Evolutionary conservation across 2,888 invertebrate species (phyloP).

Genomic region (Lepidochrysops patricia): DNA sequence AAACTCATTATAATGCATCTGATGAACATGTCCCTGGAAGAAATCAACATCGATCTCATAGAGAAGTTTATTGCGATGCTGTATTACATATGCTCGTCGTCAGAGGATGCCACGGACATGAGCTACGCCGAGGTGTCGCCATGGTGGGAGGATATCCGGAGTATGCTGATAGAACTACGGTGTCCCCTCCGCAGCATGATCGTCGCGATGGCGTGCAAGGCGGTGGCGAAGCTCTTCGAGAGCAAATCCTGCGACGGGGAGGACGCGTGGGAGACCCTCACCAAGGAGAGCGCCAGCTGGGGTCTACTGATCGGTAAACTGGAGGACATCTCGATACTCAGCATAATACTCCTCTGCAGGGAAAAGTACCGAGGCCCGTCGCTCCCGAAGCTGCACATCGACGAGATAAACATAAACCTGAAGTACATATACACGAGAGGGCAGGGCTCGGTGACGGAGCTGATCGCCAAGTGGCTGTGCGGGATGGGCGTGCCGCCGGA

Average conservation of each 20-base stretch:
- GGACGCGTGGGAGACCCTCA: conserved; percentile 86
- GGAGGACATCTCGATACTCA: conserved; percentile 89
- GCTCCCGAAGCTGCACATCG: conserved; percentile 72
- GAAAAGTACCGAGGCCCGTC: conserved; percentile 48
- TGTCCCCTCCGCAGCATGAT: conserved; percentile 86
- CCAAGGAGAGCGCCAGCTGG: conserved; percentile 91
- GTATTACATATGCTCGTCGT: conserved; percentile 77
- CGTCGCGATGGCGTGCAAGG: conserved; percentile 88
- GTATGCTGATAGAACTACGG: conserved; percentile 80
- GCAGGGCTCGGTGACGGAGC: conserved; percentile 89
- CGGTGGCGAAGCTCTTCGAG: conserved; percentile 76
- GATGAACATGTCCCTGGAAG: conserved; percentile 76
- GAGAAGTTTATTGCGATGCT: conserved; percentile 79
- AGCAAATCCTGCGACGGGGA: conserved; percentile 56
- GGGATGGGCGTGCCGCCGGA: conserved; percentile 81
- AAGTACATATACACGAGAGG: conserved; percentile 78
- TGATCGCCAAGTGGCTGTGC: conserved; percentile 90
- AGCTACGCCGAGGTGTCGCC: conserved; percentile 81
- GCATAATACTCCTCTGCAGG: conserved; percentile 77
- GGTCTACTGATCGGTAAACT: conserved; percentile 89
- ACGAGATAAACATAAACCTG: conserved; percentile 76
- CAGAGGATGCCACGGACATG: conserved; percentile 74
- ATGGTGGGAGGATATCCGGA: conserved; percentile 89
- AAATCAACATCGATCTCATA: conserved; percentile 74
- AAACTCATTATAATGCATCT: conserved; percentile 81